These are phyloP conservation scores for Chiroxiphia lanceolata DNA, from an alignment of 2,797 vertebrate species.

Conservation along the genomic window DNA sequence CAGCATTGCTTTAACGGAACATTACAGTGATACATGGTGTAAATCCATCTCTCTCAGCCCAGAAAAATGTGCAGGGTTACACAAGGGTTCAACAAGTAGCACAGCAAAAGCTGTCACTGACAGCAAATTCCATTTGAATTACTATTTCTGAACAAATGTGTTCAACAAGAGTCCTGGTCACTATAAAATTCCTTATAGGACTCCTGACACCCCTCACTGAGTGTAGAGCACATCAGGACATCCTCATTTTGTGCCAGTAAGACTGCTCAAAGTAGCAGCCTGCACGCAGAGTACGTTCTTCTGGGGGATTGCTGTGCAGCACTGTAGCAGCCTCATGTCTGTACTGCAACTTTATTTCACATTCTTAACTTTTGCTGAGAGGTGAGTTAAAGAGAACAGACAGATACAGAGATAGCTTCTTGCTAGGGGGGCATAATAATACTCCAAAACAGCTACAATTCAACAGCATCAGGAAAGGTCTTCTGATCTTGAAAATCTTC, in stretches of 20 bases:
- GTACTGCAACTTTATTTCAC: not conserved
- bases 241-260: not conserved
- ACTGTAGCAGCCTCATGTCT: not conserved
- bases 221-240: not conserved
- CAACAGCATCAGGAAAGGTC: not conserved
- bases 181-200: not conserved
- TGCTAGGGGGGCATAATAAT: too few relatives aligned
- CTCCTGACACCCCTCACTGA: not conserved
- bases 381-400: not conserved
- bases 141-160: not conserved
- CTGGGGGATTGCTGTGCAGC: not conserved
- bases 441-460: not conserved
- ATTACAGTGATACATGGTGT: not conserved
- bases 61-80: not conserved
- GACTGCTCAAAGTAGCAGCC: not conserved
- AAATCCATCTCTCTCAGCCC: not conserved
- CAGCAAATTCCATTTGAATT: not conserved
- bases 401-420: not conserved
- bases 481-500: not conserved
- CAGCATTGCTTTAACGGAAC: not conserved
- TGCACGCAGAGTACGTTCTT: fast-evolving
- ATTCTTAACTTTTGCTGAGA: not conserved
- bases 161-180: not conserved
- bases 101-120: not conserved
- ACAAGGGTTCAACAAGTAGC: not conserved